phyloP scores from a whole-genome alignment of 2,888 invertebrate genomes.

The Cremastobaeus sp. region DNA sequence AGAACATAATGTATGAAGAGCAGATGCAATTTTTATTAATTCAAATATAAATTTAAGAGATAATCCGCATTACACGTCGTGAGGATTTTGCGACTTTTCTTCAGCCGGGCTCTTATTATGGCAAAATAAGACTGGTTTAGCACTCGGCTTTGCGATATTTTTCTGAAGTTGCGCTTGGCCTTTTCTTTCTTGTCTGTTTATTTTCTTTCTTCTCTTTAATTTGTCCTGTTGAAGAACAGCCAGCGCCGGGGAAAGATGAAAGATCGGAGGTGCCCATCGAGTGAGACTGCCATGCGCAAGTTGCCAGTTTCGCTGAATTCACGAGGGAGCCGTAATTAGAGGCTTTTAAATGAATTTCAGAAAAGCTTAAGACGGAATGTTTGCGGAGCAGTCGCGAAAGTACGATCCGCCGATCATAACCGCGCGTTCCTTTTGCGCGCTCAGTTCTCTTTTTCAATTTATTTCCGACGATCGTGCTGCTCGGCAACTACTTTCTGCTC shows the following conservation, averaged over 20 bases:
- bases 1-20: too few species aligned
- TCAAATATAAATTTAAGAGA: too few species aligned
- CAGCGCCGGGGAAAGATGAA: conserved; percentile 3
- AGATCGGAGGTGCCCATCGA: conserved; percentile 17
- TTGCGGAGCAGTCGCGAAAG: background rate
- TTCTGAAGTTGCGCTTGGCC: background rate
- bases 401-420: background rate
- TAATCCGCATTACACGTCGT: conserved; percentile 16
- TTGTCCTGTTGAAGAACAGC: conserved; percentile 14
- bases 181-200: conserved; percentile 1
- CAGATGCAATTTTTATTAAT: too few species aligned
- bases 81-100: conserved; percentile 27
- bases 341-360: conserved; percentile 25
- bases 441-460: background rate
- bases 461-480: background rate
- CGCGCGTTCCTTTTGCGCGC: background rate
- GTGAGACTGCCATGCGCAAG: background rate
- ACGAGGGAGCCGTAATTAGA: conserved; percentile 26
- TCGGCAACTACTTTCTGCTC: background rate
- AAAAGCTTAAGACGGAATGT: conserved; percentile 14
- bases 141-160: conserved; percentile 9
- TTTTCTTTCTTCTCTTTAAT: conserved; percentile 30
- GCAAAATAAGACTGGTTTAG: conserved; percentile 31
- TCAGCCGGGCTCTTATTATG: conserved; percentile 16
- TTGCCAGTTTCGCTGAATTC: conserved; percentile 15